Percentiles rank a stretch among this genome's conserved stretches.
Conservation (phyloP, 1,140 invertebrate species). For the Campoletis sonorensis region DNA sequence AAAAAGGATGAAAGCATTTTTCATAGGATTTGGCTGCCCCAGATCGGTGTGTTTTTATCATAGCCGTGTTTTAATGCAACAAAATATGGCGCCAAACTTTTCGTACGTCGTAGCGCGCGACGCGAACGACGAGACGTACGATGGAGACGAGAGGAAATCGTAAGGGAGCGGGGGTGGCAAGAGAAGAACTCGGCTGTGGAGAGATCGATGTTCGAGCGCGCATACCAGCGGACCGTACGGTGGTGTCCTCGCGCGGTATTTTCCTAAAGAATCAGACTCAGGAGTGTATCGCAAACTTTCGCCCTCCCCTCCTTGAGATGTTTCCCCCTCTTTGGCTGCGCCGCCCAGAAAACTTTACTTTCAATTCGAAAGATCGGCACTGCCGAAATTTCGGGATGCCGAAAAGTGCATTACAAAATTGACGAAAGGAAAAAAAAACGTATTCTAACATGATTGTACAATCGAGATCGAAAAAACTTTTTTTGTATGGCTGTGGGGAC, state of each 20-base stretch:
- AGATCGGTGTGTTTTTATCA: background rate
- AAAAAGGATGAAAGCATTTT: too few species aligned
- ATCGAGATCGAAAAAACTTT: background rate
- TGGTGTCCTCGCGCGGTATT: slow-evolving; percentile 62
- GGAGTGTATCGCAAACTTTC: slow-evolving; percentile 24
- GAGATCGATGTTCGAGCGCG: slow-evolving; percentile 67
- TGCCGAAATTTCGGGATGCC: background rate
- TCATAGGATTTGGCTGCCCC: too few species aligned
- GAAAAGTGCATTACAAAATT: background rate
- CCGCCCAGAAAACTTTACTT: background rate
- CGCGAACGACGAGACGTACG: background rate
- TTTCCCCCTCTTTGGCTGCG: background rate
- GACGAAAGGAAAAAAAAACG: too few species aligned
- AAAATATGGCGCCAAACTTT: slow-evolving; percentile 62
- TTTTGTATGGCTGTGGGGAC: background rate
- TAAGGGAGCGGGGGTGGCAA: background rate
- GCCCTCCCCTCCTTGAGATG: background rate
- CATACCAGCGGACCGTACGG: slow-evolving; percentile 54
- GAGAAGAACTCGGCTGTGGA: slow-evolving; percentile 32
- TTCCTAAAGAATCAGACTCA: slow-evolving; percentile 43
- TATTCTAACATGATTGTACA: too few species aligned
- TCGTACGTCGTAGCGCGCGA: slow-evolving; percentile 51
- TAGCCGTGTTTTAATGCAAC: background rate
- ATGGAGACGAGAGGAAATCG: slow-evolving; percentile 19
- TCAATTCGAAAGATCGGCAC: slow-evolving; percentile 2